A percentile compares a stretch with the other conserved stretches of the same genome.
Evolutionary conservation across 2,797 vertebrate genomes (phyloP).

Genomic region (Heliangelus exortis): DNA sequence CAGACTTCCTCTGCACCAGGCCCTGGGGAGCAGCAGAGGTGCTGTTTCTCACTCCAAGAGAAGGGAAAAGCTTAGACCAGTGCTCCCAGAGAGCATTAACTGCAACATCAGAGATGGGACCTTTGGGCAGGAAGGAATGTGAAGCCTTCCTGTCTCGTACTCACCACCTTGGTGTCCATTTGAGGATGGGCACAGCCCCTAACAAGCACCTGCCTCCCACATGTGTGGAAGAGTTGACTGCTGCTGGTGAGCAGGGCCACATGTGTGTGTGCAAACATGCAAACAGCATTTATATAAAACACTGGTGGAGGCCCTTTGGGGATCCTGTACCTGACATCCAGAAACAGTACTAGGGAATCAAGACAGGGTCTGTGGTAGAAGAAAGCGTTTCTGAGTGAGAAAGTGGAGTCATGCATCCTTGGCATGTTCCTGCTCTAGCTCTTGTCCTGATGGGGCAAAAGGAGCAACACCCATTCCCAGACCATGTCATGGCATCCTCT

Average conservation of each 20-base stretch:
- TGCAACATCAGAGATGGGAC: background rate
- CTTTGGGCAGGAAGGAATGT: background rate
- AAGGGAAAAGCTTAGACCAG: background rate
- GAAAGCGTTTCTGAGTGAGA: background rate
- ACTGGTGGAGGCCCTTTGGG: background rate
- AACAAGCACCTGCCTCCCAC: background rate
- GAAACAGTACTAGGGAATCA: background rate
- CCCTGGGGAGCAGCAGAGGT: background rate
- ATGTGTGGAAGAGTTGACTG: background rate
- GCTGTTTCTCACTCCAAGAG: background rate
- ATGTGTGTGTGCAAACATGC: background rate
- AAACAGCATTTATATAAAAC: background rate
- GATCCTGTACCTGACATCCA: background rate
- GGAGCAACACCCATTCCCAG: background rate
- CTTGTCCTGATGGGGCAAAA: background rate
- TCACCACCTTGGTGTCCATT: rapidly evolving
- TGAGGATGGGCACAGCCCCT: background rate
- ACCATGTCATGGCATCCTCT: background rate
- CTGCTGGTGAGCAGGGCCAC: background rate
- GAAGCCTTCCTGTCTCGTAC: background rate
- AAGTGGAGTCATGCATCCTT: background rate
- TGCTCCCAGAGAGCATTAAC: background rate
- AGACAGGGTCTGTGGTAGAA: background rate
- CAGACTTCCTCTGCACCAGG: background rate
- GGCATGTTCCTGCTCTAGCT: background rate